These are phyloP conservation scores for Rallus crepitans DNA, from an alignment of 2,797 vertebrate species.

Conservation along the genomic window DNA sequence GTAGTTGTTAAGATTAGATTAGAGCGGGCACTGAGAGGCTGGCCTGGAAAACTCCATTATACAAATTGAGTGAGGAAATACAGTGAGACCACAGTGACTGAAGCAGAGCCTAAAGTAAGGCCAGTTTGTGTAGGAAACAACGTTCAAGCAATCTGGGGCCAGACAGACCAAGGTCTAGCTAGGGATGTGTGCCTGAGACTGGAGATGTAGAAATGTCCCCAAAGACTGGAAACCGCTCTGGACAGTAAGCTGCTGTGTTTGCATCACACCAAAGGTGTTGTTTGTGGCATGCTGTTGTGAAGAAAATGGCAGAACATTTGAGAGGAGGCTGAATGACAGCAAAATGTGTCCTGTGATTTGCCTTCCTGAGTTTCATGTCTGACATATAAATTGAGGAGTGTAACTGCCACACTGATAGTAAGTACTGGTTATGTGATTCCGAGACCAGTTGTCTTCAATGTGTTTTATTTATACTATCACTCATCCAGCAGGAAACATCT, in stretches of 20 bases:
- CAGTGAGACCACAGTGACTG: background rate
- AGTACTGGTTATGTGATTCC: background rate
- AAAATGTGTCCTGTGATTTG: background rate
- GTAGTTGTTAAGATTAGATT: constrained; percentile 20
- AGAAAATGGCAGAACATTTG: background rate
- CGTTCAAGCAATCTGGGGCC: background rate
- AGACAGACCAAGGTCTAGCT: background rate
- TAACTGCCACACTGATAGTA: background rate
- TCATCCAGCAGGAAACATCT: background rate
- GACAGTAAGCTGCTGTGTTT: background rate
- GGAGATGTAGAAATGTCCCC: background rate
- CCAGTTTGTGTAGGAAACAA: background rate
- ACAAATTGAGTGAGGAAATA: background rate
- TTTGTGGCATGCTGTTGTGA: background rate
- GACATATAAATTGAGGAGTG: background rate
- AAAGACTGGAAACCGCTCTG: background rate
- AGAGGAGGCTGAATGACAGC: background rate
- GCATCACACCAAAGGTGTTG: background rate
- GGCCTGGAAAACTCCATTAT: background rate
- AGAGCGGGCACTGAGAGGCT: background rate
- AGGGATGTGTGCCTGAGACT: background rate
- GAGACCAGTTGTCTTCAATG: background rate
- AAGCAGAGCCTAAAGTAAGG: background rate
- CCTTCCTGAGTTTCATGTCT: background rate
- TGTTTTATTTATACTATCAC: background rate